These are phyloP conservation scores for Micropoecilia bifurca DNA, from an alignment of 2,797 vertebrate species.

Conservation along the genomic window DNA sequence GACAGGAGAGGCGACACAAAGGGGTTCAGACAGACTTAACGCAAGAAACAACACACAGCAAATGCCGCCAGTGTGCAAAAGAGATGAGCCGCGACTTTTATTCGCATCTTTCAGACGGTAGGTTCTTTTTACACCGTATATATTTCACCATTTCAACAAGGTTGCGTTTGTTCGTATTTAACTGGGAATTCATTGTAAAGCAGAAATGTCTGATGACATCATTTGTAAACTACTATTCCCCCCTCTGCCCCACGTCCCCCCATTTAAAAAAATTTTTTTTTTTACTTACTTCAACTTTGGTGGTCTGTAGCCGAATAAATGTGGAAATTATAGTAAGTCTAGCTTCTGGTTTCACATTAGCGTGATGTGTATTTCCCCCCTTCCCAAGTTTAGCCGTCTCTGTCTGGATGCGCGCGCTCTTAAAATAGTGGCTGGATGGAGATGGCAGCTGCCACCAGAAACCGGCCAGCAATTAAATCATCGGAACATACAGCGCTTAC, in stretches of 20 bases:
- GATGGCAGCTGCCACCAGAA: conserved; percentile 19
- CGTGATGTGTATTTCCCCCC: neutral
- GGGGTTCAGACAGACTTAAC: conserved; percentile 31
- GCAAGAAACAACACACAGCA: conserved; percentile 12
- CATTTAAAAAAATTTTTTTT: neutral
- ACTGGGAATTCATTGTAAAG: neutral
- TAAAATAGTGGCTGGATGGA: conserved; percentile 6
- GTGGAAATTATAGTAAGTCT: neutral
- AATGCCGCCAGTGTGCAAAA: conserved; percentile 13
- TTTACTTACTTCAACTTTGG: neutral
- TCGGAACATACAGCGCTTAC: conserved; percentile 22
- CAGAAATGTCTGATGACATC: neutral
- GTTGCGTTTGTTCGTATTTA: neutral
- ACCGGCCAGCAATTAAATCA: conserved; percentile 59
- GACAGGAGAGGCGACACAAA: conserved; percentile 50
- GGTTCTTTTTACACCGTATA: conserved; percentile 9
- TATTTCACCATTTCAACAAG: neutral
- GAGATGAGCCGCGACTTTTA: conserved; percentile 40
- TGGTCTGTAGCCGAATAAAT: neutral
- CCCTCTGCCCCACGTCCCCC: no score
- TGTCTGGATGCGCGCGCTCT: conserved; percentile 2
- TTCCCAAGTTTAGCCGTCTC: conserved; percentile 7
- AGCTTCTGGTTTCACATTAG: neutral
- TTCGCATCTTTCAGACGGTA: conserved; percentile 42
- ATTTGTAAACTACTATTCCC: neutral